phyloP scores from a whole-genome alignment of 2,888 invertebrate genomes.

The Athetis lepigone region DNA sequence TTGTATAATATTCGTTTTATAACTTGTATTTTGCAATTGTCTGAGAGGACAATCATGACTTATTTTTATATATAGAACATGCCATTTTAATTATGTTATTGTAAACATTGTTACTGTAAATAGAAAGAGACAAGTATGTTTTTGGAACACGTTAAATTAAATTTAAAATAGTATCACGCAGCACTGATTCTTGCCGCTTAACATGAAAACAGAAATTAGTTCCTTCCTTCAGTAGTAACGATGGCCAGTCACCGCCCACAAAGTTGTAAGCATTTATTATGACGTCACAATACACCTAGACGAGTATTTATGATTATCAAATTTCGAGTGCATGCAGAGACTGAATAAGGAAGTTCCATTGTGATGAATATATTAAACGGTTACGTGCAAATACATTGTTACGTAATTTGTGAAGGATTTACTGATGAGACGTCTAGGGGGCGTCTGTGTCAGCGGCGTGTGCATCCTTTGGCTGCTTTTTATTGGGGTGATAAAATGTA shows the following conservation, averaged over 20 bases:
- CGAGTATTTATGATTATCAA: slow-evolving; percentile 18
- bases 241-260: slow-evolving; percentile 31
- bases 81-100: slow-evolving; percentile 6
- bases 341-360: slow-evolving; percentile 14
- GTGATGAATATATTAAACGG: slow-evolving; percentile 23
- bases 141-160: slow-evolving; percentile 20
- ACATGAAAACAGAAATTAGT: slow-evolving; percentile 17
- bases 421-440: neutral
- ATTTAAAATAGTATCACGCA: slow-evolving; percentile 21
- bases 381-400: slow-evolving; percentile 5
- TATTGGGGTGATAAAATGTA: slow-evolving; percentile 8
- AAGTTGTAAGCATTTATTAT: slow-evolving; percentile 46
- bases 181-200: slow-evolving; percentile 41
- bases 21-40: slow-evolving; percentile 20
- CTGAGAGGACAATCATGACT: slow-evolving; percentile 2
- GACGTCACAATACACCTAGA: slow-evolving; percentile 37
- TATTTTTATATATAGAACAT: slow-evolving; percentile 13
- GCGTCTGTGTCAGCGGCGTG: neutral
- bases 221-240: slow-evolving; percentile 20
- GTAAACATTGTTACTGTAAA: neutral
- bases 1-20: slow-evolving; percentile 23
- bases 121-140: slow-evolving; percentile 1
- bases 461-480: neutral
- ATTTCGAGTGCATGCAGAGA: slow-evolving; percentile 21
- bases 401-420: slow-evolving; percentile 19